These are phyloP conservation scores for Lepidothrix coronata DNA, from an alignment of 2,113 vertebrate species.

Conservation along the genomic window DNA sequence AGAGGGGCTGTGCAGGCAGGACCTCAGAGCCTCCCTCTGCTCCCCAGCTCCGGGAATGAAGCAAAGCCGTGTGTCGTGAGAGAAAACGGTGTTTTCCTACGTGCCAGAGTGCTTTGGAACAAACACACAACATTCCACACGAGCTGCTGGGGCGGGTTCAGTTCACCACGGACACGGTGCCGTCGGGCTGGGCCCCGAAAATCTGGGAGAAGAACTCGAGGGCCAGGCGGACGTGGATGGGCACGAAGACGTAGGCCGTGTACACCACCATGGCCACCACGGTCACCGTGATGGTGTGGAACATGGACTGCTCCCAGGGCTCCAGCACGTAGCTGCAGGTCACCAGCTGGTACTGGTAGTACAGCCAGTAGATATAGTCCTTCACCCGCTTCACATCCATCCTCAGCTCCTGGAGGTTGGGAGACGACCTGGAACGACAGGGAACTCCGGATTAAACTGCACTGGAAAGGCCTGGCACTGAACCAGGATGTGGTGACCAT, in stretches of 20 bases:
- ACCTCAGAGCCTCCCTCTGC: not conserved
- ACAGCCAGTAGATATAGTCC: constrained; percentile 91
- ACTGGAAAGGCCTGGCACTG: not conserved
- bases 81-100: not conserved
- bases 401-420: not conserved
- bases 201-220: constrained; percentile 91
- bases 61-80: not conserved
- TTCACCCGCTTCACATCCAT: constrained; percentile 87
- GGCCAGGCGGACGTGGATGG: constrained; percentile 89
- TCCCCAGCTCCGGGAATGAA: not conserved
- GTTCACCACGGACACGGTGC: constrained; percentile 75
- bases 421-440: constrained; percentile 25
- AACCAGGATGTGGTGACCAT: not conserved
- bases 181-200: constrained; percentile 78
- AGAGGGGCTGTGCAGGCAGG: not conserved
- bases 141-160: constrained; percentile 33
- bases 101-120: not conserved
- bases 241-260: constrained; percentile 93
- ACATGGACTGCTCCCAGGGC: constrained; percentile 94
- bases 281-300: constrained; percentile 88
- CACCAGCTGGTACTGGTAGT: constrained; percentile 96
- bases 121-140: not conserved
- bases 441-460: not conserved
- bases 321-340: constrained; percentile 95
- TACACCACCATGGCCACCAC: constrained; percentile 91